phyloP scores from a whole-genome alignment of 2,797 vertebrate genomes.

The Huso huso region DNA sequence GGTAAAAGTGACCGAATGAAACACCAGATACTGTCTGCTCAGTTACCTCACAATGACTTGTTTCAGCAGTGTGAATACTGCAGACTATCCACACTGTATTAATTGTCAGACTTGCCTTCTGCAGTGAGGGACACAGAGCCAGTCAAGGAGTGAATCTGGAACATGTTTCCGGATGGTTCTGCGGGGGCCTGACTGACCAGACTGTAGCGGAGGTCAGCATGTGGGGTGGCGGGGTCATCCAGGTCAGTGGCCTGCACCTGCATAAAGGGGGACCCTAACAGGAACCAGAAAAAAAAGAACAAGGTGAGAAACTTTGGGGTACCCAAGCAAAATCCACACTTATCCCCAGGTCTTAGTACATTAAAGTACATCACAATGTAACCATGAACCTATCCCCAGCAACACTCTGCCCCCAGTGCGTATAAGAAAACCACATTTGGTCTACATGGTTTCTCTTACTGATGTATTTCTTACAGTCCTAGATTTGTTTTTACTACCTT shows the following conservation, averaged over 20 bases:
- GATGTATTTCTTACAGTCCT: too few species aligned
- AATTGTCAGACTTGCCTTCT: conserved; percentile 48
- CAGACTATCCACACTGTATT: neutral
- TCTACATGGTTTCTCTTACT: too few species aligned
- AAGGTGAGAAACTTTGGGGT: neutral
- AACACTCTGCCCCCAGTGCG: too few species aligned
- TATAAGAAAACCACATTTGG: too few species aligned
- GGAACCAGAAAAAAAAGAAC: conserved; percentile 12
- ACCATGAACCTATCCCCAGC: too few species aligned
- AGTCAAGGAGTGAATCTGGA: conserved; percentile 57
- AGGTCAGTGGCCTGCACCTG: conserved; percentile 59
- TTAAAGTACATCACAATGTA: too few species aligned
- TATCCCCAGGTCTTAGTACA: too few species aligned
- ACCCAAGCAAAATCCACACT: neutral
- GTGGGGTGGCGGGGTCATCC: conserved; percentile 58
- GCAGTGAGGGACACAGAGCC: conserved; percentile 64
- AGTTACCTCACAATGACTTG: too few species aligned
- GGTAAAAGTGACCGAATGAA: too few species aligned
- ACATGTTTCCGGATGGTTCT: conserved; percentile 59
- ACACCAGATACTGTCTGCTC: too few species aligned
- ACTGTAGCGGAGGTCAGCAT: conserved; percentile 66
- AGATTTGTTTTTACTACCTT: too few species aligned
- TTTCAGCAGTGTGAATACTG: too few species aligned
- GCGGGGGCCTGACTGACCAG: conserved; percentile 63
- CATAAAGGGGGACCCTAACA: conserved; percentile 64